Evolutionary conservation across 2,113 vertebrate species (phyloP).

Genomic region (Callionymus lyra): DNA sequence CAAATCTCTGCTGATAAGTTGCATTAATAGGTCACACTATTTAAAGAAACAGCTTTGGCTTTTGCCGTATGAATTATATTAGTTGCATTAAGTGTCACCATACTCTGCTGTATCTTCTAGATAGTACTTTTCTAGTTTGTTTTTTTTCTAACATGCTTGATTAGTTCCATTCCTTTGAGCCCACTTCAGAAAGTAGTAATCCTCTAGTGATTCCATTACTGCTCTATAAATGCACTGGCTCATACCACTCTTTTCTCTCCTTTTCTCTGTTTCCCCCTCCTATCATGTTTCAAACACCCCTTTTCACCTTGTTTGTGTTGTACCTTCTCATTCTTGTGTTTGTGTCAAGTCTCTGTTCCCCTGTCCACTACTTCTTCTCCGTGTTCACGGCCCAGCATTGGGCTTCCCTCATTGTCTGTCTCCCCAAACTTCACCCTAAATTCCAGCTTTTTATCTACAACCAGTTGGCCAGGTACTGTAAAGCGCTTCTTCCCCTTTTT

Average conservation of each 20-base stretch:
- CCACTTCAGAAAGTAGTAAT: no score
- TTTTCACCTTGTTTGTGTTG: slow-evolving; percentile 47
- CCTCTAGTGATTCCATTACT: slow-evolving; percentile 1
- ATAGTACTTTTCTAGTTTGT: no score
- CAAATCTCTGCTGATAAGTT: no score
- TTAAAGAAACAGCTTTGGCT: no score
- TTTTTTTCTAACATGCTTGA: no score
- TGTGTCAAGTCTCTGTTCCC: slow-evolving; percentile 88
- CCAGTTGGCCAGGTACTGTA: slow-evolving; percentile 99
- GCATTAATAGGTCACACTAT: no score
- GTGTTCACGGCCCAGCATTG: slow-evolving; percentile 98
- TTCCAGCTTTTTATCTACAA: slow-evolving; percentile 99
- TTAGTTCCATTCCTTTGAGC: no score
- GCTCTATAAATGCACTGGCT: slow-evolving; percentile 33
- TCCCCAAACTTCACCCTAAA: slow-evolving; percentile 98
- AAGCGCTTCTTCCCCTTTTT: slow-evolving; percentile 46
- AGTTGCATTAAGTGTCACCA: no score
- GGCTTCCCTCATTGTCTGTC: slow-evolving; percentile 98
- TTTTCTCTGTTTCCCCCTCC: slow-evolving; percentile 70
- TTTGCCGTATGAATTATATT: no score
- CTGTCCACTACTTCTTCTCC: slow-evolving; percentile 99
- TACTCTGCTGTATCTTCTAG: no score
- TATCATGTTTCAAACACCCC: slow-evolving; percentile 61
- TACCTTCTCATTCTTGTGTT: not conserved
- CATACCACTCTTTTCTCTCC: slow-evolving; percentile 62